Evolutionary conservation across 64 coral and sea anemone genomes (phyloP).

Genomic region (Actinia equina): DNA sequence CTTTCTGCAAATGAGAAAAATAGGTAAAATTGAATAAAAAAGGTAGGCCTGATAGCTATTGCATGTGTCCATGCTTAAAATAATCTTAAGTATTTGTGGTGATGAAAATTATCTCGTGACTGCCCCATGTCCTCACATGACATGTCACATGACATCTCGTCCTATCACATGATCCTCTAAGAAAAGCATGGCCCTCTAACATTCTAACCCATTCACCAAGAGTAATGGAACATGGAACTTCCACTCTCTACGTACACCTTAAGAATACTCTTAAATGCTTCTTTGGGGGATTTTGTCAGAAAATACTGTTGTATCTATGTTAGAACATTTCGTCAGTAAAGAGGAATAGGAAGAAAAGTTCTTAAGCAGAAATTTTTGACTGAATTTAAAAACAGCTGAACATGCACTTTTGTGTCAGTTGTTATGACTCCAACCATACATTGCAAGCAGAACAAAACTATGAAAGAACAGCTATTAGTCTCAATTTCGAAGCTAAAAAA

Average conservation of each 20-base stretch:
- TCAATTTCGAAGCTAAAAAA: no score
- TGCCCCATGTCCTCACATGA: not conserved
- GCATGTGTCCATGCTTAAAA: not conserved
- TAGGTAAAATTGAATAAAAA: not conserved
- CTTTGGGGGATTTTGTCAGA: not conserved
- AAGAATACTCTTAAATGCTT: not conserved
- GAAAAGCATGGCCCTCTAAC: no score
- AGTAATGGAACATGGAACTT: not conserved
- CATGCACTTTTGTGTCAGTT: not conserved
- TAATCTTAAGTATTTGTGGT: not conserved
- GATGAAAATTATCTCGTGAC: not conserved
- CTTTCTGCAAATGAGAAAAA: not conserved
- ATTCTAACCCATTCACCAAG: not conserved
- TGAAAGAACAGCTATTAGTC: not conserved
- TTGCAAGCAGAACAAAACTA: not conserved
- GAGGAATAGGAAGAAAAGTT: not conserved
- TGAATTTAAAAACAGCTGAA: not conserved
- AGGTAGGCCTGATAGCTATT: not conserved
- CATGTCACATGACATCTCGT: not conserved
- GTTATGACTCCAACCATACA: not conserved
- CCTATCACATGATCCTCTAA: no score
- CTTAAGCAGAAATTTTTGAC: not conserved
- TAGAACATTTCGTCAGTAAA: not conserved
- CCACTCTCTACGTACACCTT: no score
- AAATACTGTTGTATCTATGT: not conserved